These are phyloP conservation scores for Napeogenes inachia DNA, from an alignment of 2,888 invertebrate species.

Conservation along the genomic window DNA sequence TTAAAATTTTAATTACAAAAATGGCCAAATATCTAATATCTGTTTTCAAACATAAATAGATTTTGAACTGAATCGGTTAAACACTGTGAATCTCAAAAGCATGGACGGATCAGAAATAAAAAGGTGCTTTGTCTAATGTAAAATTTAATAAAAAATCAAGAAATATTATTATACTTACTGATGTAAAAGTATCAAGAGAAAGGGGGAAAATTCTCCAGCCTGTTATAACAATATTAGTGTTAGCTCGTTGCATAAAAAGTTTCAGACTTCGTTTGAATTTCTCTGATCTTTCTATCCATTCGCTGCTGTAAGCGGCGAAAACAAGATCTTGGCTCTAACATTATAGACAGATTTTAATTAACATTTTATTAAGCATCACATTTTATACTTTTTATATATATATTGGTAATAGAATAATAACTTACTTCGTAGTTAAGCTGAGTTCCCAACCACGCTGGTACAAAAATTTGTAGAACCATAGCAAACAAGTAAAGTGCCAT, in stretches of 20 bases:
- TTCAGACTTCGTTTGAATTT: conserved; percentile 30
- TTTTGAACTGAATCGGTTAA: too few species aligned
- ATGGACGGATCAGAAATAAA: background rate
- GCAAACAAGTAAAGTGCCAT: conserved; percentile 29
- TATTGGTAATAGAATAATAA: background rate
- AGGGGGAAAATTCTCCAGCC: conserved; percentile 55
- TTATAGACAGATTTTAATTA: conserved; percentile 6
- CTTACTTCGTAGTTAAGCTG: conserved; percentile 33
- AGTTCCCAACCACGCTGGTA: conserved; percentile 37
- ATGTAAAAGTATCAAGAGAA: conserved; percentile 50
- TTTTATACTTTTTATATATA: too few species aligned
- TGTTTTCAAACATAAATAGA: too few species aligned
- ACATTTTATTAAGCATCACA: background rate
- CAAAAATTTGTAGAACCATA: conserved; percentile 33
- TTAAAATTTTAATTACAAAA: too few species aligned
- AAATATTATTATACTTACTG: conserved; percentile 32
- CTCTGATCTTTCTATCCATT: conserved; percentile 50
- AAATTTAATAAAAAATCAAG: background rate
- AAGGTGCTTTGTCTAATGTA: background rate
- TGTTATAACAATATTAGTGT: conserved; percentile 39
- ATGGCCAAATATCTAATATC: too few species aligned
- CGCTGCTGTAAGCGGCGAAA: conserved; percentile 49
- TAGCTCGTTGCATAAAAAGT: conserved; percentile 30
- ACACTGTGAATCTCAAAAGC: background rate
- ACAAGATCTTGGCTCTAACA: conserved; percentile 45